These are phyloP conservation scores for Myanophis thanlyinensis DNA, from an alignment of 2,113 vertebrate species.

Conservation along the genomic window DNA sequence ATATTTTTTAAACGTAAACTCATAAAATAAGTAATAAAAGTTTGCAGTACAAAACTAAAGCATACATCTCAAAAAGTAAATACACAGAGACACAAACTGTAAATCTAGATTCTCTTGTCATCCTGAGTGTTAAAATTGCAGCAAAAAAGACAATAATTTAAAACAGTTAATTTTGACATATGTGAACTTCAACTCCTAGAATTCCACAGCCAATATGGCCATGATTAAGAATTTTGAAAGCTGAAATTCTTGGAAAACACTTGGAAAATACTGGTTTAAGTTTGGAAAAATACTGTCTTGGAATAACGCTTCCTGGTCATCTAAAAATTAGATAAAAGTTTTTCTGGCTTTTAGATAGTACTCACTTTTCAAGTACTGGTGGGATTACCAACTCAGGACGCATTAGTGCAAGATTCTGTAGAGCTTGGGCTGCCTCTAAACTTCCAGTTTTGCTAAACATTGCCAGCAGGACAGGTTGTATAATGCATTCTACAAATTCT, in stretches of 20 bases:
- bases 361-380: conserved; percentile 95
- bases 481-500: conserved; percentile 92
- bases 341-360: background rate
- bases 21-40: background rate
- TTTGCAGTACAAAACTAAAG: background rate
- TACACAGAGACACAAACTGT: background rate
- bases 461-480: conserved; percentile 95
- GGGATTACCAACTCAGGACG: conserved; percentile 97
- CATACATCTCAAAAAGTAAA: background rate
- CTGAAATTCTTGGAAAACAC: background rate
- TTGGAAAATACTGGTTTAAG: background rate
- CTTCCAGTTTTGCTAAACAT: conserved; percentile 99
- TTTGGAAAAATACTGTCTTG: background rate
- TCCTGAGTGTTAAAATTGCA: background rate
- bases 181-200: background rate
- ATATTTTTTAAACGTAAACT: background rate
- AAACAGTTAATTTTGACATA: background rate
- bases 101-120: background rate
- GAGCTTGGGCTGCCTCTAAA: conserved; percentile 93
- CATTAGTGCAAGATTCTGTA: conserved; percentile 97
- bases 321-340: background rate
- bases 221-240: background rate
- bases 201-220: background rate
- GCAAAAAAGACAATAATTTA: background rate
- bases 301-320: background rate